Conservation (phyloP, 2,888 invertebrate genomes). For the Epistrophella euchroma region DNA sequence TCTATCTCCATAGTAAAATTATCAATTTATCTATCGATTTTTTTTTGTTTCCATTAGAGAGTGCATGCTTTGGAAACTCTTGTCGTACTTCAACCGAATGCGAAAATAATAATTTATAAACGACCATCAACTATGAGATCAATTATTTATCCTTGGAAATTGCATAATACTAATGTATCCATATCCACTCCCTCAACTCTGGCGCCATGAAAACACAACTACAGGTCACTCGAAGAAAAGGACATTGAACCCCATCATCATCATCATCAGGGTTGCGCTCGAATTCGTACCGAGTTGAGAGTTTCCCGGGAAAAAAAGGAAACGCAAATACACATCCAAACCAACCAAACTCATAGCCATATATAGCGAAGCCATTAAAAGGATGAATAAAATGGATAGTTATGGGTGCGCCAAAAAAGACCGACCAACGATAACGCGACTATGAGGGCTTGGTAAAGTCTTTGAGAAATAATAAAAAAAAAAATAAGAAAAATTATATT, state of each 20-base stretch:
- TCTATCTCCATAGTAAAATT: neutral
- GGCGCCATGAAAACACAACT: conserved; percentile 55
- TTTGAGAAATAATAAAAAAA: neutral
- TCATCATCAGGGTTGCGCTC: neutral
- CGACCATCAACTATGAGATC: neutral
- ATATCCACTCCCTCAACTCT: conserved; percentile 39
- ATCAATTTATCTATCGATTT: neutral
- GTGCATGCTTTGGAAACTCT: neutral
- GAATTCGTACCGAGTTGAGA: conserved; percentile 1
- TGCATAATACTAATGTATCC: conserved; percentile 26
- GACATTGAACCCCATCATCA: conserved; percentile 26
- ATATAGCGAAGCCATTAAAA: conserved; percentile 35
- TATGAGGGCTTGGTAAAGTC: conserved; percentile 11
- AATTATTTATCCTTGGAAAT: conserved; percentile 17
- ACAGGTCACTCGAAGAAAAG: conserved; percentile 39
- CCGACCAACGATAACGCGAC: neutral
- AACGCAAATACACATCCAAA: conserved; percentile 7
- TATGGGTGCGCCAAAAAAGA: conserved; percentile 34
- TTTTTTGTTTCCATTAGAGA: neutral
- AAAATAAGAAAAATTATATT: conserved; percentile 18
- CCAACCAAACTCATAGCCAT: neutral
- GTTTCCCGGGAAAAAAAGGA: neutral
- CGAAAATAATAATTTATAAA: conserved; percentile 2
- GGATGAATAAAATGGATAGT: conserved; percentile 48
- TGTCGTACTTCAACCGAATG: conserved; percentile 8